Percentiles rank a stretch among this genome's conserved stretches.
phyloP scores from a whole-genome alignment of 2,888 invertebrate species.

The Drosophila borealis region DNA sequence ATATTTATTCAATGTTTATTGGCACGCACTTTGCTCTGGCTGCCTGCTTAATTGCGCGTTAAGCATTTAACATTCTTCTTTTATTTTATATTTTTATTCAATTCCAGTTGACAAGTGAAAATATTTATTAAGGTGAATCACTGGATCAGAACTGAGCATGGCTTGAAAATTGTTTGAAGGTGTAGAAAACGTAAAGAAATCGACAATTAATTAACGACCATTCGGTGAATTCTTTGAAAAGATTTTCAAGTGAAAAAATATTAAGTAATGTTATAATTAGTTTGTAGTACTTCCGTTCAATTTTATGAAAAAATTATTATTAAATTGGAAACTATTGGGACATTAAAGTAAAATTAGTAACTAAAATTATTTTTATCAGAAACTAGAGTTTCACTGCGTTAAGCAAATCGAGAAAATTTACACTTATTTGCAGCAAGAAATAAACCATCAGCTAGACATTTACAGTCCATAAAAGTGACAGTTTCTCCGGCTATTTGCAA shows the following conservation, averaged over 20 bases:
- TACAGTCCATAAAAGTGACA: too few species aligned
- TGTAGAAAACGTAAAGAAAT: background rate
- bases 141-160: conserved; percentile 14
- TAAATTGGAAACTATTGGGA: background rate
- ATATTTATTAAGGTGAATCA: conserved; percentile 41
- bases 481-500: too few species aligned
- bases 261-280: background rate
- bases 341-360: too few species aligned
- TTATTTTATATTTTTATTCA: conserved; percentile 31
- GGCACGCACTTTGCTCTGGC: conserved; percentile 65
- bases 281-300: background rate
- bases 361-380: too few species aligned
- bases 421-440: too few species aligned
- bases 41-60: conserved; percentile 74
- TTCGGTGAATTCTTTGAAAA: background rate
- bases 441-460: too few species aligned
- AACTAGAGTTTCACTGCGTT: background rate
- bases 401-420: background rate
- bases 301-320: background rate
- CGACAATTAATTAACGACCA: background rate
- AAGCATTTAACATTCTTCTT: conserved; percentile 62
- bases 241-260: background rate
- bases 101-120: conserved; percentile 28
- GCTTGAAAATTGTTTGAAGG: conserved; percentile 19
- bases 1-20: conserved; percentile 81